Evolutionary conservation across 1,140 invertebrate species (phyloP).

Genomic region (Drosophila parabipectinata): DNA sequence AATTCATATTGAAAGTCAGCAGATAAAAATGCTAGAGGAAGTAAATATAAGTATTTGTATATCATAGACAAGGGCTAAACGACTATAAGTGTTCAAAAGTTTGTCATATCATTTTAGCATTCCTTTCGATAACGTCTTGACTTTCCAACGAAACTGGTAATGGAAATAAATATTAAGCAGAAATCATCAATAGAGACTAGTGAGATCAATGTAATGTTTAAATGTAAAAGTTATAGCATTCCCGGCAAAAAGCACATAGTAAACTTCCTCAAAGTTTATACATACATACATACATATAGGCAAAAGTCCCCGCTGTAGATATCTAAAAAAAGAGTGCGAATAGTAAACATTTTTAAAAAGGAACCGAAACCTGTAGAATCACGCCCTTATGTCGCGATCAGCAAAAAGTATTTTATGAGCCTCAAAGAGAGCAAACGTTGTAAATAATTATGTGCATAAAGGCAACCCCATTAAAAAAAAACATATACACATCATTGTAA

Average conservation of each 20-base stretch:
- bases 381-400: slow-evolving; percentile 30
- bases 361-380: slow-evolving; percentile 54
- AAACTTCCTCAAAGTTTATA: slow-evolving; percentile 66
- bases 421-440: slow-evolving; percentile 56
- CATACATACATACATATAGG: slow-evolving; percentile 44
- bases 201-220: slow-evolving; percentile 52
- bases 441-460: slow-evolving; percentile 56
- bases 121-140: slow-evolving; percentile 47
- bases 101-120: slow-evolving; percentile 53
- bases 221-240: slow-evolving; percentile 58
- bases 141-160: slow-evolving; percentile 42
- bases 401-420: slow-evolving; percentile 54
- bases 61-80: slow-evolving; percentile 46
- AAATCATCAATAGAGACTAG: slow-evolving; percentile 45
- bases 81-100: slow-evolving; percentile 62
- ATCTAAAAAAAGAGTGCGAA: slow-evolving; percentile 46
- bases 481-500: slow-evolving; percentile 75
- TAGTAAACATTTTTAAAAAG: slow-evolving; percentile 55
- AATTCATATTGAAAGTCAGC: slow-evolving; percentile 28
- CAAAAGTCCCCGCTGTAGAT: slow-evolving; percentile 64
- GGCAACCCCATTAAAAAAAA: slow-evolving; percentile 20
- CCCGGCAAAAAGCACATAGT: slow-evolving; percentile 61
- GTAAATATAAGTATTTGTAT: slow-evolving; percentile 13
- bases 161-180: slow-evolving; percentile 25
- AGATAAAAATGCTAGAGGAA: slow-evolving; percentile 1